A percentile compares a stretch with the other conserved stretches of the same genome.
phyloP scores from a whole-genome alignment of 2,888 invertebrate genomes.

The Julus scanicus region DNA sequence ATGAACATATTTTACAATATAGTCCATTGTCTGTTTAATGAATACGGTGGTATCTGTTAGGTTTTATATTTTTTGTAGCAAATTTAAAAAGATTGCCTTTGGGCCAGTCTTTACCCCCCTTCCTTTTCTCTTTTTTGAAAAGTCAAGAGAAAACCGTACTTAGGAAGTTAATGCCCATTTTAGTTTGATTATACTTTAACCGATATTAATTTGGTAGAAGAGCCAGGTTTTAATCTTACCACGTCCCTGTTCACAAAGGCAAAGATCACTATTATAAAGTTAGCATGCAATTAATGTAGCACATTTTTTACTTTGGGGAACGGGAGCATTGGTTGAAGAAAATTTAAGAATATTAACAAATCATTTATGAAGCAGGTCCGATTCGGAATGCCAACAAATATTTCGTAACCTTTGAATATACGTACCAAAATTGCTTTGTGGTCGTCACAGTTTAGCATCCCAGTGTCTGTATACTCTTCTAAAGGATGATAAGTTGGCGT shows the following conservation, averaged over 20 bases:
- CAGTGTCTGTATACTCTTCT: neutral
- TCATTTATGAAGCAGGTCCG: neutral
- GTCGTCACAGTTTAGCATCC: neutral
- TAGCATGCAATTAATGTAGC: slow-evolving; percentile 20
- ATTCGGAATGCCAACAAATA: neutral
- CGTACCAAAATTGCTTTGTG: neutral
- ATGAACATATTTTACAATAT: slow-evolving; percentile 45
- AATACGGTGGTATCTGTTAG: slow-evolving; percentile 45
- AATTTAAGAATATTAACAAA: slow-evolving; percentile 24
- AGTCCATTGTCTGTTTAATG: slow-evolving; percentile 31
- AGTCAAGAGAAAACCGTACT: neutral
- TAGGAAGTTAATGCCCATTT: slow-evolving; percentile 26
- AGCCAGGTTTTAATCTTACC: slow-evolving; percentile 3
- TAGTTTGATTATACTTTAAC: slow-evolving; percentile 18
- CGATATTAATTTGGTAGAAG: slow-evolving; percentile 17
- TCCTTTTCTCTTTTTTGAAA: neutral
- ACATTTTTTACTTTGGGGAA: slow-evolving; percentile 41
- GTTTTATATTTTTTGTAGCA: slow-evolving; percentile 45
- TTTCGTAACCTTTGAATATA: neutral
- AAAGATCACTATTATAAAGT: slow-evolving; percentile 17
- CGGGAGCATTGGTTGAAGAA: slow-evolving; percentile 10
- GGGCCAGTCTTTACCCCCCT: neutral
- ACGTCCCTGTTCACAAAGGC: neutral
- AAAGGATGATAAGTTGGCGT: neutral
- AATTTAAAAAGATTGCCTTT: slow-evolving; percentile 14